phyloP scores from a whole-genome alignment of 1,140 invertebrate genomes.

The Drosophila ohnishii region DNA sequence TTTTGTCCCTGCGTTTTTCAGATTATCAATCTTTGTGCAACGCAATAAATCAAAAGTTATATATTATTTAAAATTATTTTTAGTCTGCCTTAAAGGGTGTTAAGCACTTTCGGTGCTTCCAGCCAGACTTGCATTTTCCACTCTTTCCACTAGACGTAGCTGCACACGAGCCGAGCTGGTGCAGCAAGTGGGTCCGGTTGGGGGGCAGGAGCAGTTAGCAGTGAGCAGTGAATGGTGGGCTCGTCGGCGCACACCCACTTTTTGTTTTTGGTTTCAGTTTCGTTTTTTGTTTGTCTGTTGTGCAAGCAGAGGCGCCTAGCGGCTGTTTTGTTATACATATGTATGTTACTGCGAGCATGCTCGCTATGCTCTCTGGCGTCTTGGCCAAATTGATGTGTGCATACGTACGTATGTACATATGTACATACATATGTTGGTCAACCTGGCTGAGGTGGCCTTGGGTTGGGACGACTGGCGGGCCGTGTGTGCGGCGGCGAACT shows the following conservation, averaged over 20 bases:
- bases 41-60: too few species aligned
- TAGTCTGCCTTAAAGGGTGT: constrained; percentile 13
- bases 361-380: constrained; percentile 17
- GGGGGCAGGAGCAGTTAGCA: constrained; percentile 3
- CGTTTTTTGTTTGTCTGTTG: constrained; percentile 49
- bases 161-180: constrained; percentile 14
- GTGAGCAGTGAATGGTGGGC: constrained; percentile 50
- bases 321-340: constrained; percentile 30
- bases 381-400: constrained; percentile 20
- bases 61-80: not conserved
- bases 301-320: constrained; percentile 56
- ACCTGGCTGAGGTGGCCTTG: constrained; percentile 64
- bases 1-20: too few species aligned
- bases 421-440: constrained; percentile 51
- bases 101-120: not conserved
- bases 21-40: too few species aligned
- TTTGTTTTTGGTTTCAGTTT: constrained; percentile 47
- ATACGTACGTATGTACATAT: not conserved
- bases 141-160: constrained; percentile 19
- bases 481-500: constrained; percentile 33
- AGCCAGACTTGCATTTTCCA: constrained; percentile 7
- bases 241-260: constrained; percentile 74
- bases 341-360: constrained; percentile 8
- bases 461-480: constrained; percentile 38
- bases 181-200: not conserved